Evolutionary conservation across 2,888 invertebrate genomes (phyloP), one percentile per base, ranked within the genome.

Genomic region (Allacma fusca): DNA sequence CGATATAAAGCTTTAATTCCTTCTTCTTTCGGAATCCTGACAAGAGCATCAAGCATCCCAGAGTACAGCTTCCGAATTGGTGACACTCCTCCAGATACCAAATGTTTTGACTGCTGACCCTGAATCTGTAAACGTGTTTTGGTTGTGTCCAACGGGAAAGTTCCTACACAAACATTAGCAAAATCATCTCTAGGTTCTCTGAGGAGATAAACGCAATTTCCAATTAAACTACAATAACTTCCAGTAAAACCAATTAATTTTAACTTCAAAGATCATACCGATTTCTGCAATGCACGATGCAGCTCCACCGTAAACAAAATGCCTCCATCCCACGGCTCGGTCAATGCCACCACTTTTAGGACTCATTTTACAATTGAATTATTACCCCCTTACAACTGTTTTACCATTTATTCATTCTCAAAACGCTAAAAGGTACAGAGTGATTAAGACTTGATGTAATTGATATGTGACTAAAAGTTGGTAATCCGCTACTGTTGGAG

Each of bases 101-200:
- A 77, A 79, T 82, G 85, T 84, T 87, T 87, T 80, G 93, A 90
- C 86, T 90, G 92, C 88, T 97, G 97, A 0, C 97, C 97, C 88
- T 97, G 97, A 85, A 97, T 91, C 89, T 97, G 97, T 26, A 97
- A 90, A 83, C 97, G 90, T 23, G 96, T 97, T 88, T 97, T 97
- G 26, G 96, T 94, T 40, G 96, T 95, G 87, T 97, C 97, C 84
- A 97, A 93, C n/a, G 97, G 97, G 88, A 97, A 97, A 59, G 97
- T 97, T 83, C 96, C 96, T 94, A 85, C 19, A 86, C 13, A 70
- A 19, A 69, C 19, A 28, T 34, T 19, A n/a, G n/a, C n/a, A n/a
- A n/a, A n/a, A n/a, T n/a, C n/a, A n/a, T n/a, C n/a, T n/a, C n/a
- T n/a, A n/a, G n/a, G n/a, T n/a, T n/a, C n/a, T n/a, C n/a, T n/a